A percentile compares a stretch with the other conserved stretches of the same genome.
phyloP scores from a whole-genome alignment of 2,797 vertebrate genomes.

The Sorex maritimensis region DNA sequence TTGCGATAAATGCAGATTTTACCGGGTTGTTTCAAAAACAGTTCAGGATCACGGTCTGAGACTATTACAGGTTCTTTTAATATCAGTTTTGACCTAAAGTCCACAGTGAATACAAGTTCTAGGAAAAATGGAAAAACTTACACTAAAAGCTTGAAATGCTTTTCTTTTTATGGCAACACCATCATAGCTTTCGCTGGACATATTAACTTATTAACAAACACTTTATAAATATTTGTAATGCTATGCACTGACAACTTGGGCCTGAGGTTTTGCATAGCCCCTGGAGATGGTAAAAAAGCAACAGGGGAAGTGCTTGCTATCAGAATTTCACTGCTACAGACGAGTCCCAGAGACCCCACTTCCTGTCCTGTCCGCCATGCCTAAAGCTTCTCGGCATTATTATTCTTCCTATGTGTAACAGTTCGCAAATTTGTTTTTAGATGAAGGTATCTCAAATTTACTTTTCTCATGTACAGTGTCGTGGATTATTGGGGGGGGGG shows the following conservation, averaged over 20 bases:
- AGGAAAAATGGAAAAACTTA: constrained; percentile 17
- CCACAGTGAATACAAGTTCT: not conserved
- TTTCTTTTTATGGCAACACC: constrained; percentile 18
- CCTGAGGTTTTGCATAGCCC: constrained; percentile 21
- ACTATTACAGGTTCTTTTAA: constrained; percentile 6
- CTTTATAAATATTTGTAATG: constrained; percentile 30
- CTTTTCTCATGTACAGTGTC: too few species aligned
- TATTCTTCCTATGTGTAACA: not conserved
- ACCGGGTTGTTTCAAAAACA: constrained; percentile 22
- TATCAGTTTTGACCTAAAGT: constrained; percentile 24
- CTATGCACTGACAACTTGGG: not conserved
- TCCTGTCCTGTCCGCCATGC: not conserved
- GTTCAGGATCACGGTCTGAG: not conserved
- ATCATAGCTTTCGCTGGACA: not conserved
- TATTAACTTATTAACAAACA: constrained; percentile 39
- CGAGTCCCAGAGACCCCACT: not conserved
- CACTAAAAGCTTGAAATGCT: constrained; percentile 25
- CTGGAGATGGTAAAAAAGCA: not conserved
- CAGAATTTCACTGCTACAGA: constrained; percentile 20
- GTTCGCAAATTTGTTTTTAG: not conserved
- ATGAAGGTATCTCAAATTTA: not conserved
- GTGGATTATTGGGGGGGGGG: too few species aligned
- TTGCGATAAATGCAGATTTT: constrained; percentile 45
- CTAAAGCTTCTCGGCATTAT: not conserved
- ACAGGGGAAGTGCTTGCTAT: not conserved